These are phyloP conservation scores for Agrotis ipsilon DNA, from an alignment of 2,888 invertebrate genomes.

Conservation along the genomic window DNA sequence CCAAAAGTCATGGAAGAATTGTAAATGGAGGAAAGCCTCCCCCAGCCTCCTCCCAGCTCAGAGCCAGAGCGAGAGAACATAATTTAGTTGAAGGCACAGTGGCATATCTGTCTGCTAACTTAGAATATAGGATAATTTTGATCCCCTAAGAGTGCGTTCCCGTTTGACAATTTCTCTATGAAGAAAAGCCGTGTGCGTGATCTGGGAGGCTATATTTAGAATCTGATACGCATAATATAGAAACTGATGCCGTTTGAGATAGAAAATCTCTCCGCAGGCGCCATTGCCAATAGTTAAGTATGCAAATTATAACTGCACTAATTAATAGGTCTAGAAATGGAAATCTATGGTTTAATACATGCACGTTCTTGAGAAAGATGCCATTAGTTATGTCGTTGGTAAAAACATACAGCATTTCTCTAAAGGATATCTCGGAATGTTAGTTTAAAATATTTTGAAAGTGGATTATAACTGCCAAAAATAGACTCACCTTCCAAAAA, in stretches of 20 bases:
- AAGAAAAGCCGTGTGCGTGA: too few relatives aligned
- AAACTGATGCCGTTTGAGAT: neutral
- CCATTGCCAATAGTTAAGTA: slow-evolving; percentile 25
- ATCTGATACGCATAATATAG: neutral
- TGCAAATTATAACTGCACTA: slow-evolving; percentile 26
- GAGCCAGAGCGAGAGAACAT: too few relatives aligned
- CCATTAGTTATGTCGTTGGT: neutral
- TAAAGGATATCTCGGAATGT: neutral
- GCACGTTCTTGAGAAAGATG: neutral
- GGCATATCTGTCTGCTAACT: too few relatives aligned
- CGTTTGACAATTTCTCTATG: too few relatives aligned
- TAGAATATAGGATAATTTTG: too few relatives aligned
- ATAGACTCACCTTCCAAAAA: neutral
- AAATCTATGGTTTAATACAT: slow-evolving; percentile 4
- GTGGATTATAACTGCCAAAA: neutral
- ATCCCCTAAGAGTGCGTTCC: too few relatives aligned
- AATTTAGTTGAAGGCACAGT: too few relatives aligned
- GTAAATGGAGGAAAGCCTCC: too few relatives aligned
- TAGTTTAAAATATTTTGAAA: neutral
- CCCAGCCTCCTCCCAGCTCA: too few relatives aligned
- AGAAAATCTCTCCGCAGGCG: slow-evolving; percentile 28
- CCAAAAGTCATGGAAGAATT: too few relatives aligned
- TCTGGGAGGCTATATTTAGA: neutral
- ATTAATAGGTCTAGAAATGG: slow-evolving; percentile 8
- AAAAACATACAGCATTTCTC: neutral